Conservation (phyloP, 2,888 invertebrate species). For the Leucozona laternaria region DNA sequence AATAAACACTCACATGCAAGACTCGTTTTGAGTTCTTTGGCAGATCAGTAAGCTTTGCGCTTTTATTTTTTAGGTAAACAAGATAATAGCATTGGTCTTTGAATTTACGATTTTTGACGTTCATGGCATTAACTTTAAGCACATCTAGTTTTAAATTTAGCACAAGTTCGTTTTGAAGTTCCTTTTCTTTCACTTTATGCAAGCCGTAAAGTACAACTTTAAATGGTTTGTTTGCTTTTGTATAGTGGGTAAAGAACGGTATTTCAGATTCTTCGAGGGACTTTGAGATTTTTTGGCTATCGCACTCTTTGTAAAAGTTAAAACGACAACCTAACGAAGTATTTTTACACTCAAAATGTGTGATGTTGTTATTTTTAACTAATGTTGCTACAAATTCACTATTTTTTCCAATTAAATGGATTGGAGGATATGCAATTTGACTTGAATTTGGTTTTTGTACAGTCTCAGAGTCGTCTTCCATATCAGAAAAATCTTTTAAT, state of each 20-base stretch:
- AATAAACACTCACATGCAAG: constrained; percentile 1
- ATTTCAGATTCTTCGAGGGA: not conserved
- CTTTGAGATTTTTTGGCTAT: not conserved
- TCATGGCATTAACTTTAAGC: constrained; percentile 6
- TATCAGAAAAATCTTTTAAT: constrained; percentile 7
- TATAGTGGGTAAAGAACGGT: constrained; percentile 2
- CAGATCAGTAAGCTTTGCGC: not conserved
- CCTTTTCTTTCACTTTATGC: constrained; percentile 10
- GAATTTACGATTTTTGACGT: constrained; percentile 1
- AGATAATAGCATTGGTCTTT: constrained; percentile 4
- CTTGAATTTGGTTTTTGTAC: not conserved
- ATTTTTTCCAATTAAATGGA: not conserved
- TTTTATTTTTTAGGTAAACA: not conserved
- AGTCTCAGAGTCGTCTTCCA: not conserved
- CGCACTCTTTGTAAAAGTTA: not conserved
- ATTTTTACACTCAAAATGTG: constrained; percentile 13
- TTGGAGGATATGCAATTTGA: not conserved
- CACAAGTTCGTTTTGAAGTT: not conserved
- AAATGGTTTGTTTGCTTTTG: constrained; percentile 1
- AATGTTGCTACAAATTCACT: constrained; percentile 2
- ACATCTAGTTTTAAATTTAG: constrained; percentile 1
- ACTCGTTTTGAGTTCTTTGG: not conserved
- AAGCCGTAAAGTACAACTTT: constrained; percentile 15
- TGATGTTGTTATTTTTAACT: not conserved
- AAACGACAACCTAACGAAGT: constrained; percentile 5